phyloP scores from a whole-genome alignment of 2,888 invertebrate species.

The Plebejus anna region DNA sequence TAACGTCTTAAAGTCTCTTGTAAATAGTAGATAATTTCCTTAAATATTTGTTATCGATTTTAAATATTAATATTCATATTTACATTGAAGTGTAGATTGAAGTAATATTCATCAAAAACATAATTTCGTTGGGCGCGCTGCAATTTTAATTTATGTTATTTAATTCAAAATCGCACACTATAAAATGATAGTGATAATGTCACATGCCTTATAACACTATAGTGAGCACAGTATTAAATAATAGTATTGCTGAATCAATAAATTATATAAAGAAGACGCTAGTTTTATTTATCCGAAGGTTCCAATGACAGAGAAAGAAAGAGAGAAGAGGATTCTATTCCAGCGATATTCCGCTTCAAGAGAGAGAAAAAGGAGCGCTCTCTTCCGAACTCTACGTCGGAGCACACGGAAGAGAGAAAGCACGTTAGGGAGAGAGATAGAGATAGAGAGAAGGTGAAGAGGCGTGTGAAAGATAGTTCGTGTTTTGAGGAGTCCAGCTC shows the following conservation, averaged over 20 bases:
- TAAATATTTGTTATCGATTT: background rate
- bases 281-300: conserved; percentile 54
- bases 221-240: conserved; percentile 26
- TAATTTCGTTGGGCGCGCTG: background rate
- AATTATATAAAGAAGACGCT: conserved; percentile 41
- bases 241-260: conserved; percentile 40
- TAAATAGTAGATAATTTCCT: background rate
- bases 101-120: background rate
- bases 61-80: background rate
- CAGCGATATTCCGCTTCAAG: conserved; percentile 37
- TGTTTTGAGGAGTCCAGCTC: conserved; percentile 45
- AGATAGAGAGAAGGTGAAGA: conserved; percentile 34
- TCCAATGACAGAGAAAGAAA: conserved; percentile 41
- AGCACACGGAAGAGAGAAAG: background rate
- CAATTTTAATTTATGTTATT: background rate
- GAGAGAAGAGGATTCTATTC: conserved; percentile 31
- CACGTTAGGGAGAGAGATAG: conserved; percentile 30
- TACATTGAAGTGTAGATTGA: too few species aligned
- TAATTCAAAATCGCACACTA: conserved; percentile 23
- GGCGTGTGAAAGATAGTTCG: conserved; percentile 34
- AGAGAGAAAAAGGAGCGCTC: conserved; percentile 24
- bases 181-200: background rate
- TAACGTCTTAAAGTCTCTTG: background rate
- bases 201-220: conserved; percentile 28
- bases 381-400: background rate